Base-by-base conservation (phyloP, 1,140 invertebrate species). In the Coenobita brevimanus region DNA sequence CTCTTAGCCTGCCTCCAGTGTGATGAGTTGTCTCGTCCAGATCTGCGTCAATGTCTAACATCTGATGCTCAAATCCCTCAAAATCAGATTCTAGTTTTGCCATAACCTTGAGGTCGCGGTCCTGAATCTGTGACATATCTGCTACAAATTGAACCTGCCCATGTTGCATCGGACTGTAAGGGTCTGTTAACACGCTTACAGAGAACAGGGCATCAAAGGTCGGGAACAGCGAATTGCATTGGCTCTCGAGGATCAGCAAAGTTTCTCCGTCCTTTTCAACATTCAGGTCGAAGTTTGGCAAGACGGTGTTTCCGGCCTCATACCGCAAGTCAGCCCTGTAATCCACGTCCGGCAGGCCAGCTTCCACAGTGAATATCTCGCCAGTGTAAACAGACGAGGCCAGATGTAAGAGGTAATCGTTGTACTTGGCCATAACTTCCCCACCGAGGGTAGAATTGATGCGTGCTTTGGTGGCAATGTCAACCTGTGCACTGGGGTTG, bases 11-110 rank as follows among this genome's bases (percentile, higher is more conserved):
- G 8, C 54, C 76, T 15, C 33, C 76, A 33, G 67, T 21, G 15
- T 1, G 15, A 8, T 24, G 21, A 6, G 0, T 3, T 17, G 67
- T 3, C 15, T 3, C 3, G 50, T 71, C 80, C 43, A 87, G 15
- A 2, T 54, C 50, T 60, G 64, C 50, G 38, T 80, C 43, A n/a
- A 87, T 15, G 21, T 87, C 64, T 41, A 36, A 46, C 76, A 41
- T 50, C 13, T 73, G 79, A 3, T 80, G 67, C 41, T 87, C 78
- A 81, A 87, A 87, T 10, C 85, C 85, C 73, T 79, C 43, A 87
- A 87, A 87, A 41, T 87, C 78, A 69, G 85, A 73, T 8, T 80
- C 46, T n/a, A 87, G 43, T 41, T 43, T 87, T n/a, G 69, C 21
- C 2, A 8, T 41, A 15, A 75, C 78, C 21, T 50, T 71, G 75